A percentile compares a stretch with the other conserved stretches of the same genome.
phyloP scores from a whole-genome alignment of 2,888 invertebrate genomes.

The Ochropleura plecta region DNA sequence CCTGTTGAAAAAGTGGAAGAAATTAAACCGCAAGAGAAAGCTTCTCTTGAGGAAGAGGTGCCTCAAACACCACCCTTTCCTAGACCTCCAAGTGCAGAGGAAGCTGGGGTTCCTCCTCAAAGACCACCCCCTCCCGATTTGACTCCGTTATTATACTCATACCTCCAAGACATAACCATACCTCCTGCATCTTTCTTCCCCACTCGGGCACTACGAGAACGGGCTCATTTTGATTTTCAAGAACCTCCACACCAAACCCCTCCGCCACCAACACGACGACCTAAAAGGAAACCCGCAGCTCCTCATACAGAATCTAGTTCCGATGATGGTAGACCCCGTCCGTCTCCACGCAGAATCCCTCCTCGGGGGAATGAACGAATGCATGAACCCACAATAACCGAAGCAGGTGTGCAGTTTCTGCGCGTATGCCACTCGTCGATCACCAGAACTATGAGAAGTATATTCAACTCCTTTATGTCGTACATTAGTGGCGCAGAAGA shows the following conservation, averaged over 20 bases:
- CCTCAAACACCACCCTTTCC: slow-evolving; percentile 66
- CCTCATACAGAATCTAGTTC: slow-evolving; percentile 88
- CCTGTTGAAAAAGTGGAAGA: slow-evolving; percentile 56
- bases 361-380: slow-evolving; percentile 76
- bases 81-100: slow-evolving; percentile 72
- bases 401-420: slow-evolving; percentile 93
- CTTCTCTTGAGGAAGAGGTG: slow-evolving; percentile 53
- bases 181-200: slow-evolving; percentile 88
- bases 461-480: slow-evolving; percentile 92
- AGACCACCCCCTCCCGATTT: slow-evolving; percentile 88
- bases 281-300: slow-evolving; percentile 84
- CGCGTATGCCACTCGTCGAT: slow-evolving; percentile 93
- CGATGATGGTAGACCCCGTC: slow-evolving; percentile 87
- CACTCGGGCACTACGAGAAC: slow-evolving; percentile 81
- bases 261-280: slow-evolving; percentile 86
- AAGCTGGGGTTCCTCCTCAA: slow-evolving; percentile 78
- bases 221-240: slow-evolving; percentile 79
- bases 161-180: slow-evolving; percentile 89
- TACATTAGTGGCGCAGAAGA: slow-evolving; percentile 92
- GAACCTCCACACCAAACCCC: slow-evolving; percentile 82
- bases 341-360: slow-evolving; percentile 82
- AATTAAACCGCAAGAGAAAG: slow-evolving; percentile 60
- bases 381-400: slow-evolving; percentile 92
- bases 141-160: slow-evolving; percentile 87
- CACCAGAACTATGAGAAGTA: slow-evolving; percentile 92